Base-by-base conservation (phyloP, 1,140 invertebrate species). In the Araneus ventricosus region DNA sequence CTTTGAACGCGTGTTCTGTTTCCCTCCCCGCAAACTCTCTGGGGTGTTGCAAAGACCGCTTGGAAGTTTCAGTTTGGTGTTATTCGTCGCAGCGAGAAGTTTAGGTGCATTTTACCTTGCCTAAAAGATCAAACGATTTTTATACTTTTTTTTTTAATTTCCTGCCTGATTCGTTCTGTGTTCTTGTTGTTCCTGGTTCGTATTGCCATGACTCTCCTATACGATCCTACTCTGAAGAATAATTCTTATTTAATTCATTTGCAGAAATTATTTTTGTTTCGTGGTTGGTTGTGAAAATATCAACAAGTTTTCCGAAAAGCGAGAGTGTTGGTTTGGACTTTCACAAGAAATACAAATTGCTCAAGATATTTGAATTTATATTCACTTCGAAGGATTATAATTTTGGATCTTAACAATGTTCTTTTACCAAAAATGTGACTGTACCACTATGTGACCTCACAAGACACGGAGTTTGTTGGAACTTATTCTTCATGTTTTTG, bases 21-120 rank as follows among this genome's bases (percentile, higher is more conserved):
- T 70, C 90, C 90, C 90, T 86, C 90, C 90, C 89, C 82, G 57
- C 45, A 39, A 63, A 45, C 41, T 70, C 67, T 67, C 67, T 52
- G 88, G 88, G 88, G 70, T 90, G 70, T 80, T 90, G 37, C 30
- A 90, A 90, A 39, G 14, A 37, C 37, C 59, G 85, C 88, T 75
- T 8, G 59, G 37, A 91, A 91, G 75, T 84, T 84, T 84, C 79
- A 84, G 63, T 84, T 79, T 24, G 24, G 75, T 41, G 27, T 82
- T 37, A 41, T 34, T 27, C 27, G 67, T 41, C 24, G 88, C 45
- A 34, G 88, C 30, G 88, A 57, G 63, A 61, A 90, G 88, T 79
- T 79, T 79, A 27, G 14, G 59, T 52, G 85, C 24, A n/a, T 59
- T 37, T 63, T 45, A 45, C 24, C 17, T 84, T 22, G 14, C 79